These are phyloP conservation scores for Pseudomyrmex flavicornis DNA, from an alignment of 1,140 invertebrate genomes.

Conservation along the genomic window DNA sequence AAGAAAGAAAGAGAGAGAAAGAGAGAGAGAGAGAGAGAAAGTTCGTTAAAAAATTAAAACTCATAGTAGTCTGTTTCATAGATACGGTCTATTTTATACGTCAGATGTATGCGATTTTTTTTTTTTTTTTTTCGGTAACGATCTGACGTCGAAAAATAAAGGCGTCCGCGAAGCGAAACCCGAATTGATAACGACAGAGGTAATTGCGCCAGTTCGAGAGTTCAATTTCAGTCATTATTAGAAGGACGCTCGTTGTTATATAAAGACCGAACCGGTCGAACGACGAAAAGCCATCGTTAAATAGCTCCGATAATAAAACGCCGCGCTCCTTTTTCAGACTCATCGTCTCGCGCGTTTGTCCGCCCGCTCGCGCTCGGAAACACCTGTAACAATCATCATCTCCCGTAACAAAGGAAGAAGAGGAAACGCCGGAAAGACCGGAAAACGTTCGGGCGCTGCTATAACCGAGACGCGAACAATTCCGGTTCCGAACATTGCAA, in stretches of 20 bases:
- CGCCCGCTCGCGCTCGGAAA: conserved; percentile 1
- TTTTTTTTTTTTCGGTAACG: background rate
- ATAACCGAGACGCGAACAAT: background rate
- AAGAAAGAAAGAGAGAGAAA: too few relatives aligned
- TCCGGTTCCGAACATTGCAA: conserved; percentile 31
- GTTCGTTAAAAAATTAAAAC: too few relatives aligned
- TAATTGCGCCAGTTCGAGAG: conserved; percentile 6
- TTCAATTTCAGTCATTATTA: conserved; percentile 45
- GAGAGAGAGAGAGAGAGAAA: too few relatives aligned
- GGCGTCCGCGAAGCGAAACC: background rate
- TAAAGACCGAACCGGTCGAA: conserved; percentile 7
- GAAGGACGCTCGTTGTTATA: conserved; percentile 40
- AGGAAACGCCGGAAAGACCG: conserved; percentile 3
- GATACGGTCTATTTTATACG: too few relatives aligned
- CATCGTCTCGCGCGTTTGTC: background rate
- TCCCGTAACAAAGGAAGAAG: background rate
- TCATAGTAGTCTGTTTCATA: too few relatives aligned
- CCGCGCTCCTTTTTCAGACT: conserved; percentile 7
- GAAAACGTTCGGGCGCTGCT: background rate
- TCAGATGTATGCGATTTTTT: too few relatives aligned
- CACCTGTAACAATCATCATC: conserved; percentile 15
- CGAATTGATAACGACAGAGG: conserved; percentile 30
- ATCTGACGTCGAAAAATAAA: background rate
- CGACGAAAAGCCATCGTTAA: conserved; percentile 25
- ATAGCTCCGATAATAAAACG: conserved; percentile 7